Conservation (phyloP, 2,888 invertebrate genomes). For the Cyaniris semiargus region DNA sequence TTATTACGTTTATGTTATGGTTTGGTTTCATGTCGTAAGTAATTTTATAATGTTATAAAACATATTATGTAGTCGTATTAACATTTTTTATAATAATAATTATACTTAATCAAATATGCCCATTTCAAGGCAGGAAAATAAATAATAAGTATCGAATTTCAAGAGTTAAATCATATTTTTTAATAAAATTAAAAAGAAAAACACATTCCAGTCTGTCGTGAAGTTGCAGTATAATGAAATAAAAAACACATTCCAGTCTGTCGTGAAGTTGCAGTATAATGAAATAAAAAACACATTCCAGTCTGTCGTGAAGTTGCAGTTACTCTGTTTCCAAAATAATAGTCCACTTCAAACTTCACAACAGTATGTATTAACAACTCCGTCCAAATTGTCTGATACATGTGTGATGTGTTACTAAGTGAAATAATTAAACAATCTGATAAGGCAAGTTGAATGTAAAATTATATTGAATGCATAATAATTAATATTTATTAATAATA, state of each 20-base stretch:
- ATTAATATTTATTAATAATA: conserved; percentile 35
- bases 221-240: too few relatives aligned
- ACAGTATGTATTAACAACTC: conserved; percentile 11
- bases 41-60: conserved; percentile 4
- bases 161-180: too few relatives aligned
- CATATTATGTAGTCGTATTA: conserved; percentile 1
- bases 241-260: too few relatives aligned
- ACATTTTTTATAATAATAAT: background rate
- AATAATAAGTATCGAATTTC: background rate
- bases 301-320: background rate
- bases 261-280: background rate
- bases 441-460: conserved; percentile 20
- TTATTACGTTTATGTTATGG: conserved; percentile 10
- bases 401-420: background rate
- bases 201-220: too few relatives aligned
- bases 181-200: too few relatives aligned
- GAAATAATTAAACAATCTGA: background rate
- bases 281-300: background rate
- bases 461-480: conserved; percentile 34
- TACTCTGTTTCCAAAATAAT: background rate
- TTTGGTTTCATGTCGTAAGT: conserved; percentile 17
- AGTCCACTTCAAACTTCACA: background rate
- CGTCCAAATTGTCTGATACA: conserved; percentile 11
- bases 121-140: background rate
- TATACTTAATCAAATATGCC: background rate